Evolutionary conservation across 2,888 invertebrate species (phyloP).

Genomic region (Hypomecis atomaria): DNA sequence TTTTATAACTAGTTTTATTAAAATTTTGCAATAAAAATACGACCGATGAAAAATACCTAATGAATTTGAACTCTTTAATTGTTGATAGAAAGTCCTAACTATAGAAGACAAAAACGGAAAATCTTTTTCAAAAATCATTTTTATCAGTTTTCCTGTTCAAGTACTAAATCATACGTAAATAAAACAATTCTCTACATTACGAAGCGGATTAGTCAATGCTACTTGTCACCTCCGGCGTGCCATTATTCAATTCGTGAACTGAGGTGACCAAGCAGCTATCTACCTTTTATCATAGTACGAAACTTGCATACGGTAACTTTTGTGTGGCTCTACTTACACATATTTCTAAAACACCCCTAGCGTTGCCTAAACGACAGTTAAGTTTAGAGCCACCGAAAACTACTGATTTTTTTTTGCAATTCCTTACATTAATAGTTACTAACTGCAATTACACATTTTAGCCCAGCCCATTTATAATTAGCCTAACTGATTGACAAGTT

Average conservation of each 20-base stretch:
- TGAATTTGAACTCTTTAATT: no score
- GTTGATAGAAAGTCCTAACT: no score
- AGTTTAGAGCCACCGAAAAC: no score
- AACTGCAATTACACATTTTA: no score
- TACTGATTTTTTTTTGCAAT: no score
- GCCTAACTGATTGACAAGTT: no score
- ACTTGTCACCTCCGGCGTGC: conserved; percentile 52
- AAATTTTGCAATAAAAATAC: no score
- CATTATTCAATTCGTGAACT: conserved; percentile 40
- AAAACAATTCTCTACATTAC: conserved; percentile 37
- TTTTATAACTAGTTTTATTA: no score
- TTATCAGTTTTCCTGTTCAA: conserved; percentile 20
- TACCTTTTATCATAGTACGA: background rate
- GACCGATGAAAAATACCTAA: no score
- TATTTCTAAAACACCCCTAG: background rate
- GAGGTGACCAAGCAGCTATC: conserved; percentile 29
- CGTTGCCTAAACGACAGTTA: background rate
- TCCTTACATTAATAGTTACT: no score
- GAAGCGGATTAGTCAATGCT: conserved; percentile 33
- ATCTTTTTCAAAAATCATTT: background rate
- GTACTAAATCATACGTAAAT: conserved; percentile 16
- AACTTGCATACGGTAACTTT: background rate
- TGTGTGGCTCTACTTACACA: background rate
- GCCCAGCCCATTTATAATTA: no score
- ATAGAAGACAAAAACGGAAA: no score